Base-by-base conservation (phyloP, 2,888 invertebrate genomes). In the Drosophila falleni region DNA sequence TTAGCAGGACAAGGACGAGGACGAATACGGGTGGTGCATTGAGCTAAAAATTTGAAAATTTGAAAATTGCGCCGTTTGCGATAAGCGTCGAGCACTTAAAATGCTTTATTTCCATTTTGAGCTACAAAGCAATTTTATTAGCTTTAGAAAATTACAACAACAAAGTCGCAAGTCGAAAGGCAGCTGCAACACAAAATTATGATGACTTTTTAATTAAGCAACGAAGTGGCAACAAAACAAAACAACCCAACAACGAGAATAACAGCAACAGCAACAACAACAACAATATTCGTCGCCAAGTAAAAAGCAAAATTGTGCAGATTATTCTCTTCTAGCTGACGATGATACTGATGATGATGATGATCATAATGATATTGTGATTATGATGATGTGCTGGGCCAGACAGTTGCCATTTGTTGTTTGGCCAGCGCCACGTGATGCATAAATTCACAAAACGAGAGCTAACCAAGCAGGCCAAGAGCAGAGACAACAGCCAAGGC, bases 191-290 rank as follows among this genome's bases (percentile, higher is more conserved):
- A 80, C 74, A 80, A 56, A 84, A 84, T 87, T 88, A 88, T 84
- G 86, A 84, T 85, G 85, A 88, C 89, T 88, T 85, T 85, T 85
- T 85, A 85, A 85, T 85, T 85, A 85, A 88, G 87, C 81, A 78
- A 78, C 80, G 72, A 74, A 64, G 71, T 66, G 80, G 70, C 65
- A 76, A 74, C 65, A 74, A 74, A 71, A 65, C 61, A 68, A 37
- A 11, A 55, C 61, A 69, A 63, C 33, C 33, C 58, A 71, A 50
- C 39, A 75, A 51, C 33, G 26, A 26, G 26, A 58, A 56, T 9
- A 54, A 42, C 47, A 55, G 31, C n/a, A 37, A 37, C 11, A 26
- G 61, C 33, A n/a, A 42, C 60, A 71, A 44, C 59, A 63, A 39
- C 35, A 51, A 50, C 53, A 59, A 68, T 58, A 74, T 72, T 71